Percentiles rank a stretch among this genome's conserved stretches.
Evolutionary conservation across 2,797 vertebrate genomes (phyloP).

Genomic region (Poeciliopsis turneri): DNA sequence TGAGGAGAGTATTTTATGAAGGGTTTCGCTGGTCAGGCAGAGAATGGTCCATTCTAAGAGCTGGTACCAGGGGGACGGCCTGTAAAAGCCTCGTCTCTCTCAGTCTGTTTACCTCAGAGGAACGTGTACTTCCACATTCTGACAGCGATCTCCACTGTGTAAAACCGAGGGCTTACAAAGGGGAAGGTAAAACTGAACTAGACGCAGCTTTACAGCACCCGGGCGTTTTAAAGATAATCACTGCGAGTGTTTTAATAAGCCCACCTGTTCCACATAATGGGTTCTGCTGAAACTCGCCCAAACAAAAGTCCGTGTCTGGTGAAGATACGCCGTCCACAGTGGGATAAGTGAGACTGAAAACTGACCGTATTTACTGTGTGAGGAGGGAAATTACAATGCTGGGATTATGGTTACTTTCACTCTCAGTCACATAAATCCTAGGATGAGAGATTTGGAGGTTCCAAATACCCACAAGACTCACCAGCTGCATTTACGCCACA

Average conservation of each 20-base stretch:
- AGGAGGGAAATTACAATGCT: slow-evolving; percentile 40
- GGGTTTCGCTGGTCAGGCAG: slow-evolving; percentile 25
- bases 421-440: slow-evolving; percentile 32
- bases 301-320: slow-evolving; percentile 23
- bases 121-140: slow-evolving; percentile 17
- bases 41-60: slow-evolving; percentile 18
- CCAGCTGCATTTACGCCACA: slow-evolving; percentile 16
- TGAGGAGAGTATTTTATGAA: slow-evolving; percentile 29
- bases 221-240: slow-evolving; percentile 54
- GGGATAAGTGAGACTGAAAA: slow-evolving; percentile 26
- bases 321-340: slow-evolving; percentile 15
- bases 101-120: slow-evolving; percentile 7
- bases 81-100: slow-evolving; percentile 3
- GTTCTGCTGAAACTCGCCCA: slow-evolving; percentile 35
- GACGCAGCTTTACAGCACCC: slow-evolving; percentile 14
- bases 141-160: slow-evolving; percentile 25
- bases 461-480: slow-evolving; percentile 24
- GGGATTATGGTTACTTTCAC: slow-evolving; percentile 37
- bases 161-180: slow-evolving; percentile 21
- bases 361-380: slow-evolving; percentile 11
- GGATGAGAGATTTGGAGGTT: slow-evolving; percentile 26
- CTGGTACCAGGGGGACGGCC: slow-evolving; percentile 10
- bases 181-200: slow-evolving; percentile 24
- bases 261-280: slow-evolving; percentile 29
- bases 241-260: slow-evolving; percentile 1